phyloP scores from a whole-genome alignment of 2,797 vertebrate species.

The Bradypodion ventrale region DNA sequence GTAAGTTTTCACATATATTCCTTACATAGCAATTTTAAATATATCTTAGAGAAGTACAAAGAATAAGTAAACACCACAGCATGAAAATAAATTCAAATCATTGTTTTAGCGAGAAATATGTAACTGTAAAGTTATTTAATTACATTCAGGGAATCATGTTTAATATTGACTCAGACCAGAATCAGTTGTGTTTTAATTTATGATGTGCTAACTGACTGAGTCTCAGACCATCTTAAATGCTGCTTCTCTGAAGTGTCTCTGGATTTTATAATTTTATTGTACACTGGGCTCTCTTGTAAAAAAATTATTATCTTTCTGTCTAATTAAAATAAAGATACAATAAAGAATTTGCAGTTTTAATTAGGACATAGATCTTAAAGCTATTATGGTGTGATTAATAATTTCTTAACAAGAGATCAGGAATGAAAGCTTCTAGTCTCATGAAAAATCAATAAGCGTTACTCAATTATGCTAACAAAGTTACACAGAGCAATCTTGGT shows the following conservation, averaged over 20 bases:
- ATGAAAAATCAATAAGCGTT: conserved; percentile 79
- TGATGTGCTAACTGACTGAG: conserved; percentile 40
- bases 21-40: conserved; percentile 2
- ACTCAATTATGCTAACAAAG: conserved; percentile 75
- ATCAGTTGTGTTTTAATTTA: conserved; percentile 49
- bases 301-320: conserved; percentile 78
- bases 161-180: conserved; percentile 43
- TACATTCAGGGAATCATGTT: conserved; percentile 50
- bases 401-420: conserved; percentile 76
- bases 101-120: conserved; percentile 28
- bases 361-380: conserved; percentile 79
- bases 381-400: conserved; percentile 79
- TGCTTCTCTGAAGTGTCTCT: conserved; percentile 63
- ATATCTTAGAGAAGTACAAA: conserved; percentile 47
- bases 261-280: conserved; percentile 73
- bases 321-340: conserved; percentile 82
- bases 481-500: conserved; percentile 67
- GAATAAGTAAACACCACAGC: conserved; percentile 35
- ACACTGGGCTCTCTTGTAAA: conserved; percentile 72
- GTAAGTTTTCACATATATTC: conserved; percentile 50
- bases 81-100: conserved; percentile 31
- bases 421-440: conserved; percentile 70
- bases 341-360: conserved; percentile 81
- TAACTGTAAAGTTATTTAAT: conserved; percentile 49
- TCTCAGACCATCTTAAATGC: conserved; percentile 38